Conservation (phyloP, 2,113 vertebrate genomes). For the Sterna hirundo region DNA sequence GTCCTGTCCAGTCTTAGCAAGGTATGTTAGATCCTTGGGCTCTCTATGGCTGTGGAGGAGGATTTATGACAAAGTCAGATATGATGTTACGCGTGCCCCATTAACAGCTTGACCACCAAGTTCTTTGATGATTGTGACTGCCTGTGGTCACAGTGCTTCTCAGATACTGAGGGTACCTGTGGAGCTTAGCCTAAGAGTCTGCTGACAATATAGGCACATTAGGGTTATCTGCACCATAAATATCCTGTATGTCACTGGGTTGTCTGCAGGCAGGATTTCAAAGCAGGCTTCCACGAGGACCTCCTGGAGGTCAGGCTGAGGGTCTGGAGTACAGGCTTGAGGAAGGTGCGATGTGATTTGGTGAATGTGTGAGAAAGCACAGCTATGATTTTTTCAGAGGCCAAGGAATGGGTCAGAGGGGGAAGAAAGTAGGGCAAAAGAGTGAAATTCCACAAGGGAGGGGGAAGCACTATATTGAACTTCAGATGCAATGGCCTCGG, state of each 20-base stretch:
- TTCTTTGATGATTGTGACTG: neutral
- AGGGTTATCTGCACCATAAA: neutral
- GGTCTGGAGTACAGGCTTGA: neutral
- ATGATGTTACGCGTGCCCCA: rapidly evolving
- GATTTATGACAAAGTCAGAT: neutral
- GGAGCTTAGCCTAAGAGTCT: neutral
- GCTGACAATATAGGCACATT: neutral
- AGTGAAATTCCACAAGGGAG: neutral
- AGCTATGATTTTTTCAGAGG: neutral
- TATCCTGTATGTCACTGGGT: neutral
- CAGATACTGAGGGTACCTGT: neutral
- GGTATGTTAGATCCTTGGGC: neutral
- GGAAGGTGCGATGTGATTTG: neutral
- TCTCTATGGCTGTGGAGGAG: neutral
- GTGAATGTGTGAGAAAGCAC: neutral
- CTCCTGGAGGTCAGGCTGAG: neutral
- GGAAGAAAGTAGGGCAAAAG: neutral
- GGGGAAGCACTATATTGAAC: neutral
- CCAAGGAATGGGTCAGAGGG: neutral
- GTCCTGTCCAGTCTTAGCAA: neutral
- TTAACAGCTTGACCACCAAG: neutral
- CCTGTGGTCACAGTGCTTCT: neutral
- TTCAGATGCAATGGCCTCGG: neutral
- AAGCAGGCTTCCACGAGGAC: neutral
- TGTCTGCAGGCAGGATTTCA: neutral